These are phyloP conservation scores for Dicycla oo DNA, from an alignment of 2,888 invertebrate species.

Conservation along the genomic window DNA sequence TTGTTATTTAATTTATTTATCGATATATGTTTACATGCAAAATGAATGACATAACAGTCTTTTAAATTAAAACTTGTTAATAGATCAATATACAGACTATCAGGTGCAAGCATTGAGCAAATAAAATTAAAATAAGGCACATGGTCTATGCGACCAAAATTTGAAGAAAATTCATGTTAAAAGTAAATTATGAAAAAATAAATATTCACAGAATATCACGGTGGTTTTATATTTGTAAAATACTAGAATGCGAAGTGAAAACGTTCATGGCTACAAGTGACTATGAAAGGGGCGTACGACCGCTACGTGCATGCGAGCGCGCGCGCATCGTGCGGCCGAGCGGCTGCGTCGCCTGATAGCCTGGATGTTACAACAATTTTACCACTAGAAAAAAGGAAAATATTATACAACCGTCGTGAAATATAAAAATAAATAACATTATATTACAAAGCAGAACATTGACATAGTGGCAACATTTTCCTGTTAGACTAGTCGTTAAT, in stretches of 20 bases:
- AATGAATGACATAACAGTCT: constrained; percentile 61
- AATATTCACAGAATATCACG: constrained; percentile 73
- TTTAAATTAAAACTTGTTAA: constrained; percentile 67
- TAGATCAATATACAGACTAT: constrained; percentile 80
- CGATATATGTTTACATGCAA: constrained; percentile 59
- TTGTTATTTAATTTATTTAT: constrained; percentile 51
- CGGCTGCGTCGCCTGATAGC: constrained; percentile 79
- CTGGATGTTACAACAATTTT: constrained; percentile 78
- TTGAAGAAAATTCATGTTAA: constrained; percentile 66
- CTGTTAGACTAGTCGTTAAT: constrained; percentile 88
- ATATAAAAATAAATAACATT: constrained; percentile 88
- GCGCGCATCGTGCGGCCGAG: constrained; percentile 13
- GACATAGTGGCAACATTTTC: constrained; percentile 88
- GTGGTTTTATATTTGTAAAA: constrained; percentile 72
- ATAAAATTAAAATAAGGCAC: constrained; percentile 87
- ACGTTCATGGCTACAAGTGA: constrained; percentile 54
- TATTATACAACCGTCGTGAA: constrained; percentile 83
- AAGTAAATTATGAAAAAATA: constrained; percentile 60
- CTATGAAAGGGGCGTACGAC: constrained; percentile 32
- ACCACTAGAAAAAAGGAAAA: constrained; percentile 78
- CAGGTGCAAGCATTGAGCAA: constrained; percentile 85
- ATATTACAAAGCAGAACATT: constrained; percentile 89
- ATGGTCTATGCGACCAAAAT: constrained; percentile 80
- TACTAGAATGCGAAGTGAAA: constrained; percentile 64
- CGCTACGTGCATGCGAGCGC: constrained; percentile 1